Percentiles rank a stretch among this genome's conserved stretches.
phyloP scores from a whole-genome alignment of 1,140 invertebrate species.

The Luehdorfia chinensis region DNA sequence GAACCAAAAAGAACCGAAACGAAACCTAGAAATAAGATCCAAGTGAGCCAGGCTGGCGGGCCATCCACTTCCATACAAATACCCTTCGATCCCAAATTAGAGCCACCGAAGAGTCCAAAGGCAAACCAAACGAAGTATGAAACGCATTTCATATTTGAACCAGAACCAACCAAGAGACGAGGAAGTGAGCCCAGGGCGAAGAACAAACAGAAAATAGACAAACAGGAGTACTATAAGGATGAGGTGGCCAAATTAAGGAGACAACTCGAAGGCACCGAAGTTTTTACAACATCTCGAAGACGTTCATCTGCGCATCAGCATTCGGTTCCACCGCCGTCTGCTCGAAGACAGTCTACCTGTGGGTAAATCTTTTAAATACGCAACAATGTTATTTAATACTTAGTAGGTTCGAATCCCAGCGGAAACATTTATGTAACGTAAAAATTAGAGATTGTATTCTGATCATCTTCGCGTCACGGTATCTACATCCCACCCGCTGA shows the following conservation, averaged over 20 bases:
- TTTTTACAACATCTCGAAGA: constrained; percentile 55
- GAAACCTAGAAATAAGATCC: constrained; percentile 53
- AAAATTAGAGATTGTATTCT: no score
- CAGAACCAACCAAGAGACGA: constrained; percentile 52
- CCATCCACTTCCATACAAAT: constrained; percentile 59
- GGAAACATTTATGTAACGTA: no score
- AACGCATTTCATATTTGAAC: constrained; percentile 77
- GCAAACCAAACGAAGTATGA: constrained; percentile 60
- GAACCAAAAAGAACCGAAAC: constrained; percentile 44
- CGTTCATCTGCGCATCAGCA: constrained; percentile 65
- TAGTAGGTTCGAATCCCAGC: no score
- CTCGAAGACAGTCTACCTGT: constrained; percentile 62
- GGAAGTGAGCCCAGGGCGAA: constrained; percentile 57
- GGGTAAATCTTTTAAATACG: no score
- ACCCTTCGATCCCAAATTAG: constrained; percentile 52
- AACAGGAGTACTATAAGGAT: constrained; percentile 67
- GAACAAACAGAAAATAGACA: constrained; percentile 62
- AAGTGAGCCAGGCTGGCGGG: constrained; percentile 46
- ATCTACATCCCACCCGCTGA: no score
- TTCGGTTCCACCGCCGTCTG: constrained; percentile 60
- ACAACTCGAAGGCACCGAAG: constrained; percentile 64
- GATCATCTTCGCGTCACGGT: no score
- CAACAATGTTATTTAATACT: no score
- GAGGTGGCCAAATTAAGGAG: constrained; percentile 59
- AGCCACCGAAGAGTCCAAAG: constrained; percentile 72